Base-by-base conservation (phyloP, 1,140 invertebrate genomes). In the Venustaconcha ellipsiformis region DNA sequence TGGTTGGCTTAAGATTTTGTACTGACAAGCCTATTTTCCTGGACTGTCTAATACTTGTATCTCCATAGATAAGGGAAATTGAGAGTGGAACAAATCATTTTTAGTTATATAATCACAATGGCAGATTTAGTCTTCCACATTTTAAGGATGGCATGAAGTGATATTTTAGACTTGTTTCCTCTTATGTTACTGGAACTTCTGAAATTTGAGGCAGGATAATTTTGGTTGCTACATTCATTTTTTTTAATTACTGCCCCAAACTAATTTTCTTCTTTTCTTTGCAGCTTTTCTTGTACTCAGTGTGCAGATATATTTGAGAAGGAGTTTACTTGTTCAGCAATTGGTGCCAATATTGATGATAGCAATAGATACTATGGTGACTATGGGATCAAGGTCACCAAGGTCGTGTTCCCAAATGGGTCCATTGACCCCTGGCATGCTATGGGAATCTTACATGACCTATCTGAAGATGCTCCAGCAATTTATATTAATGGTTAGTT, bases 401-500 rank as follows among this genome's bases (percentile, higher is more conserved):
- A 94, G 80, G 94, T 97, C 23, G 93, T 97, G 1, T 97, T 94
- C 87, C 94, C 96, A 57, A 96, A 98, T 87, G 97, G 97, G 69
- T 94, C 94, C 2, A 93, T 97, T 67, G 97, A 98, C 91, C 97
- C 96, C 12, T 98, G 97, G 97, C 96, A 97, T 91, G 94, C 94
- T 4, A 90, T 98, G 55, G 94, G 90, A 26, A 83, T 91, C 15
- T 84, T 87, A 14, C 77, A 86, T 57, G 78, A 85, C 75, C 66
- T 87, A 15, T 86, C 86, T 37, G 70, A 78, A 30, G 82, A 84
- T 68, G 81, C 86, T 62, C 86, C 85, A 55, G 88, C 90, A 14
- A 84, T 91, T n/a, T 88, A 81, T 72, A 89, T 89, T 37, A 77
- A 86, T 58, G 88, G 88, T 89, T 80, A 80, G 80, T 18, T 67